Base-by-base conservation (phyloP, 2,113 vertebrate species). In the Dryoscopus gambensis region DNA sequence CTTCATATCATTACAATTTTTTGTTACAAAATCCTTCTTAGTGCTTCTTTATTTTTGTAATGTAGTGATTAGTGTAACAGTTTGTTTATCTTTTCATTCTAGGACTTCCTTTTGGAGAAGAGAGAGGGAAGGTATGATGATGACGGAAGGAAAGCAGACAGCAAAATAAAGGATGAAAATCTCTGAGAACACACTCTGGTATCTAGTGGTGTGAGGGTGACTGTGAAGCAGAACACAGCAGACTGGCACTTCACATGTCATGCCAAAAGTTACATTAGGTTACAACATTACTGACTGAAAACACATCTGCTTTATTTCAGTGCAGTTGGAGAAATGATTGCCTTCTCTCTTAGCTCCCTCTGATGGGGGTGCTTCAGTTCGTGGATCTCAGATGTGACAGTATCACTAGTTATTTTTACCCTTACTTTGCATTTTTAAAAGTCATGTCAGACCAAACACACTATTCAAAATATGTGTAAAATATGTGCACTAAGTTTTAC, bases 281-380 rank as follows among this genome's bases (percentile, higher is more conserved):
- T 85, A 60, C 47, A 91, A 21, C 57, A 76, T 46, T 56, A 47
- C 77, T 65, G 59, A 46, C 71, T 83, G 59, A 70, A 88, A 90
- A 63, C 33, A 70, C 84, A 77, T 94, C 93, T 96, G 89, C 39
- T 96, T 91, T 92, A 59, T 83, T 91, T 96, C 90, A 93, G 23
- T 28, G 50, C 13, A 14, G 14, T 74, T 71, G 56, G 28, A 82
- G 78, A 31, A 77, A 60, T 37, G 40, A 22, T 87, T 71, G 87
- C 62, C 76, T 88, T 76, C 79, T 90, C 79, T 94, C 73, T 92
- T 89, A 68, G 84, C 75, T 93, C 75, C 85, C 67, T 47, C 92
- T 93, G 64, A 96, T 56, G 63, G 63, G 75, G 56, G 9, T 23
- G 71, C 35, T 89, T 88, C 70, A 56, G 13, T 35, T 77, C 0